Base-by-base conservation (phyloP, 2,888 invertebrate species). In the Steinernema hermaphroditum region DNA sequence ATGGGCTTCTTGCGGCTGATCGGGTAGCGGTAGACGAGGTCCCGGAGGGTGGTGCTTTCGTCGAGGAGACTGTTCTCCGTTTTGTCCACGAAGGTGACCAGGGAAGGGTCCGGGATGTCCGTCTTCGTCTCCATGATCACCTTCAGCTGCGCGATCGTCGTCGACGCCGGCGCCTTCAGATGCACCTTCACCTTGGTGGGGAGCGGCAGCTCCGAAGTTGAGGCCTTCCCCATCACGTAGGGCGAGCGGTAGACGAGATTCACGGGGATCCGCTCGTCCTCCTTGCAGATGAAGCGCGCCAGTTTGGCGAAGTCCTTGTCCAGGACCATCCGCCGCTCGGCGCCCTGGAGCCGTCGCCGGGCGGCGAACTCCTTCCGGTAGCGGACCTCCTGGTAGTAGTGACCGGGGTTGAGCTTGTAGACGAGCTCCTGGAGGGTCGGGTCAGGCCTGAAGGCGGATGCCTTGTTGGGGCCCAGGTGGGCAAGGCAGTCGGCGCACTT, bases 401-500 rank as follows among this genome's bases (percentile, higher is more conserved):
- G 62, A 16, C 32, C 32, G 32, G 62, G 62, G 34, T 29, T 62
- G 62, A 62, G 62, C 32, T 62, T 62, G 62, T 62, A 62, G 29
- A 62, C 62, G 32, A 62, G 62, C 9, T 62, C 62, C 32, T 62
- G 62, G 9, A 62, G 62, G 2, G 29, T 29, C 12, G 34, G 62
- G n/a, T 62, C 62, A 9, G 62, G 16, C 16, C 29, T 9, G 62
- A 62, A 62, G 29, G 62, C 62, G 32, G 62, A 9, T 16, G 62
- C 32, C 62, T 62, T 62, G 62, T 62, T 62, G 32, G 62, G 62
- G 16, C 62, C 62, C 32, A 62, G 62, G 27, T 32, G 29, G 12
- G 62, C 32, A 12, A 62, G 62, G 62, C 62, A 62, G n/a, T 62
- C 62, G 62, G 62, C 62, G 62, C 62, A 62, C 16, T 32, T 29